These are phyloP conservation scores for Tetraneura akinire DNA, from an alignment of 1,140 invertebrate genomes.

Conservation along the genomic window DNA sequence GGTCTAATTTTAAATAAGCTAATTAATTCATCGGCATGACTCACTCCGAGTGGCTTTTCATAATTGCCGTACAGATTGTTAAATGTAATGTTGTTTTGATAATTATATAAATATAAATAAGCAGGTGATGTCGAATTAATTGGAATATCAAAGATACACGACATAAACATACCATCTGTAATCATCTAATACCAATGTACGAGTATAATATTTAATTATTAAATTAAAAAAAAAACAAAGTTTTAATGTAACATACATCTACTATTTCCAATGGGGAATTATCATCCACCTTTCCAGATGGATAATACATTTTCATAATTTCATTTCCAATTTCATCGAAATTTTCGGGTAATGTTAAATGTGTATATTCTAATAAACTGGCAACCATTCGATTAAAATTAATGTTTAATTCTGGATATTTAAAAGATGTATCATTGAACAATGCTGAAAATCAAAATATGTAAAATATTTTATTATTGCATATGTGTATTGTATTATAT, in stretches of 20 bases:
- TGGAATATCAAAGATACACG: background rate
- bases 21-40: constrained; percentile 28
- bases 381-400: background rate
- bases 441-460: too few relatives aligned
- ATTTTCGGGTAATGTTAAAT: background rate
- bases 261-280: background rate
- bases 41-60: background rate
- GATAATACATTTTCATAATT: background rate
- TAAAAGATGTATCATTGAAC: constrained; percentile 26
- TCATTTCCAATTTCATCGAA: background rate
- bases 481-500: too few relatives aligned
- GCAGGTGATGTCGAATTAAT: background rate
- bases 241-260: background rate
- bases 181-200: background rate
- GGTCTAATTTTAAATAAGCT: constrained; percentile 10
- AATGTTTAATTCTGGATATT: constrained; percentile 5
- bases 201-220: too few relatives aligned
- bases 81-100: constrained; percentile 17
- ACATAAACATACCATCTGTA: background rate
- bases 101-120: constrained; percentile 30
- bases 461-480: too few relatives aligned
- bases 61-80: background rate
- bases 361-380: background rate
- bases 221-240: too few relatives aligned
- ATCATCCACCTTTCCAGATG: background rate